Evolutionary conservation across 2,888 invertebrate species (phyloP), one percentile per base, ranked within the genome.

Genomic region (Frankliniella fusca): DNA sequence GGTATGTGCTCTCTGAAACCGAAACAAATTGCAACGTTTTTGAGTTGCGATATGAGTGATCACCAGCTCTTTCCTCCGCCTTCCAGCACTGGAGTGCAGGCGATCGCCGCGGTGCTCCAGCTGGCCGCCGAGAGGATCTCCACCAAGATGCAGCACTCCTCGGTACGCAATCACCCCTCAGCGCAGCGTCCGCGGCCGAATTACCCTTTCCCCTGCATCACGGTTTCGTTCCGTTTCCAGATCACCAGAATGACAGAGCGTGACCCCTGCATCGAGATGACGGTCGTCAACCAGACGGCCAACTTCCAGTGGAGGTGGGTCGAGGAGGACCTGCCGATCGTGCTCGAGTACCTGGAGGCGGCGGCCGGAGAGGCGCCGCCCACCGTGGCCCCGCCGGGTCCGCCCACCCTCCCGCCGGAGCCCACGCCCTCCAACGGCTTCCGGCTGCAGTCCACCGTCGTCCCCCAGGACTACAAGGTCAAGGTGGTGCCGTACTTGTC

Each of bases 381-480:
- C 23, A 23, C 70, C 23, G 12, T 27, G 27, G 23, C 11, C 70
- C 23, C 70, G 1, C 70, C 70, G 27, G 27, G 27, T 0, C 7
- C 2, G 27, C 70, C 70, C 70, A 76, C 70, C 70, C 70, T 76
- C 10, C 70, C 70, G 23, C 23, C 70, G 1, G 23, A 27, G 10
- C 23, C 70, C 70, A 23, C 70, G 70, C 70, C 70, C 70, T 11
- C 70, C 70, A 23, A 76, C 70, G 80, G 8, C 81, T 83, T 81
- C 81, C 81, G 83, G 10, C 82, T 84, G 9, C 83, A 82, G 15
- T 5, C 9, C 1, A 65, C 49, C 20, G 50, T 83, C 76, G 38
- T 76, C 18, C 84, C 84, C 1, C 23, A 49, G 3, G 80, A 81
- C 61, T 84, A 84, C 81, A 82, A 80, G n/a, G 28, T 84, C 70